phyloP scores from a whole-genome alignment of 2,113 vertebrate genomes.

The Callorhinus ursinus region DNA sequence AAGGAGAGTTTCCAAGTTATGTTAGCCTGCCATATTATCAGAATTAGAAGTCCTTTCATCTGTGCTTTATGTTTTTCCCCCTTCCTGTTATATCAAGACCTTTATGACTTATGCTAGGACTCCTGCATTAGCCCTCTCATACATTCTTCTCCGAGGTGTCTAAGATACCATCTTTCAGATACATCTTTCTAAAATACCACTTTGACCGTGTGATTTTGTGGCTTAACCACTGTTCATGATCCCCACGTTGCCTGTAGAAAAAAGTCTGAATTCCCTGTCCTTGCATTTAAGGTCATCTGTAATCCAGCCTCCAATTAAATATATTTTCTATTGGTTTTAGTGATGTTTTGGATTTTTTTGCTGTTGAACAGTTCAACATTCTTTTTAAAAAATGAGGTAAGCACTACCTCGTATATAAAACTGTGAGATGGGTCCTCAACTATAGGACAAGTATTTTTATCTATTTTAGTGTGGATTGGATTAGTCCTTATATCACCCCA shows the following conservation, averaged over 20 bases:
- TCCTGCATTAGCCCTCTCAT: background rate
- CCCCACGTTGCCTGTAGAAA: background rate
- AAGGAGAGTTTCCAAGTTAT: background rate
- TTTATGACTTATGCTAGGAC: background rate
- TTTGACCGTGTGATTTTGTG: background rate
- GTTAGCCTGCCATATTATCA: background rate
- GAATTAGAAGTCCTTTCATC: background rate
- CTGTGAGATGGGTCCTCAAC: background rate
- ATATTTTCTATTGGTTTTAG: background rate
- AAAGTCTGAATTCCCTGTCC: background rate
- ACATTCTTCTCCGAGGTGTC: background rate
- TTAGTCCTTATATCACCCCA: background rate
- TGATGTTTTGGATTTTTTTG: background rate
- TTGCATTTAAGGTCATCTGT: background rate
- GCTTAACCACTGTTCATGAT: background rate
- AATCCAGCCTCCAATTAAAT: background rate
- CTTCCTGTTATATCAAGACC: background rate
- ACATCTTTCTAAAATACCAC: background rate
- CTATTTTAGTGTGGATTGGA: background rate
- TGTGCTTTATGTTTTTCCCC: background rate
- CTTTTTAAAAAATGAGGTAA: background rate
- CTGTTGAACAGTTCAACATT: background rate
- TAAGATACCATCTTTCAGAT: background rate
- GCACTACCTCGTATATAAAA: background rate
- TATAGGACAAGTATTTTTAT: background rate